Base-by-base conservation (phyloP, 2,113 vertebrate genomes). In the Cavia aperea region DNA sequence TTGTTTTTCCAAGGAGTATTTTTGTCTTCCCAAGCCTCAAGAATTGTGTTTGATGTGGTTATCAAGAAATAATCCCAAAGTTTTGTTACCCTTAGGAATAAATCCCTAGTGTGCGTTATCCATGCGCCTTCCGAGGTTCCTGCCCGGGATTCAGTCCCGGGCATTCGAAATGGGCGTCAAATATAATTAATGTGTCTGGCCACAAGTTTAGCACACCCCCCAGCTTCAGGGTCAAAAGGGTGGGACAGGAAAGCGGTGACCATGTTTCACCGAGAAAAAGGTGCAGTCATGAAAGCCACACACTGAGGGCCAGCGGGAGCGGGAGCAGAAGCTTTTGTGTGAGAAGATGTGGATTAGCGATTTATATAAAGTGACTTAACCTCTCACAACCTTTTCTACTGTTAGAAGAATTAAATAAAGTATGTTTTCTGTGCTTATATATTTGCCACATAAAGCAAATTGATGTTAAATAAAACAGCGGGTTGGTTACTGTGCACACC, bases 1-100 rank as follows among this genome's bases (percentile, higher is more conserved):
- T 95, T 96, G 95, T 96, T 96, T 97, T 94, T 86, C 75, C 86
- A 94, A 94, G 60, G 93, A 90, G 91, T 96, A 96, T 97, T 97
- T 96, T 91, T 94, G n/a, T 93, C 94, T 91, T 93, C 87, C 84
- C 91, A 88, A 91, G 92, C 96, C 96, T 90, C 94, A 95, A 94
- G 66, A 95, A 96, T 54, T 86, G 85, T 56, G 75, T 95, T 88
- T 95, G 88, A 96, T 96, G 94, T 92, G 94, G 94, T 90, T 54
- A 90, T 93, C 90, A 93, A 89, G 88, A 86, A 94, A 86, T n/a
- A 91, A 94, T 54, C 75, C 54, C 89, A 29, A 83, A 75, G 3
- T 88, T 73, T 91, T 39, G 15, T 14, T 85, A 75, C 24, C n/a
- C 86, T 78, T 43, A 19, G 46, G 16, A 78, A 79, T 63, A 15